Conservation (phyloP, 2,888 invertebrate genomes). For the Nasonovia ribisnigri region DNA sequence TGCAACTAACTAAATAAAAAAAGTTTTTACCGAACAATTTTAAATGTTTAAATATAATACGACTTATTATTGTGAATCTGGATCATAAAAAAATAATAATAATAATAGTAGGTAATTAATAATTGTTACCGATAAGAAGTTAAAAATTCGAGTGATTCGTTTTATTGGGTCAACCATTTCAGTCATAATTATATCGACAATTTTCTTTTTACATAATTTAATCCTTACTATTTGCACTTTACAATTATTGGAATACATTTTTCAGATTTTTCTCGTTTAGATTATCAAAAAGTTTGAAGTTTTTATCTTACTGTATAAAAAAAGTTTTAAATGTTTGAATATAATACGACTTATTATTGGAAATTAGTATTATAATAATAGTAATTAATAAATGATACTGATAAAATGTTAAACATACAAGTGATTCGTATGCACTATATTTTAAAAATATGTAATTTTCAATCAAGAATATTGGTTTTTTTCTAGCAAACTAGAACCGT, state of each 20-base stretch:
- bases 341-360: neutral
- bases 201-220: neutral
- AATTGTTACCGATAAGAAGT: neutral
- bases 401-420: neutral
- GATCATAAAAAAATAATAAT: neutral
- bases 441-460: neutral
- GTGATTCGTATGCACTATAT: neutral
- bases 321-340: neutral
- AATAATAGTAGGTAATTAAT: constrained; percentile 6
- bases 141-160: neutral
- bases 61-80: neutral
- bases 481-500: neutral
- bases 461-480: neutral
- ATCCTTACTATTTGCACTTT: neutral
- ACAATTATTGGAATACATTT: neutral
- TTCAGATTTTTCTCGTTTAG: neutral
- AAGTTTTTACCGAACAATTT: neutral
- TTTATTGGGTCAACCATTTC: neutral
- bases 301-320: neutral
- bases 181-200: neutral
- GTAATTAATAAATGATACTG: neutral
- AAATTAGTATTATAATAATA: neutral
- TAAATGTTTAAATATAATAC: neutral
- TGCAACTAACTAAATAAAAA: neutral
- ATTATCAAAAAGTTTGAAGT: neutral